Evolutionary conservation across 2,888 invertebrate genomes (phyloP).

Genomic region (Gortyna flavago): DNA sequence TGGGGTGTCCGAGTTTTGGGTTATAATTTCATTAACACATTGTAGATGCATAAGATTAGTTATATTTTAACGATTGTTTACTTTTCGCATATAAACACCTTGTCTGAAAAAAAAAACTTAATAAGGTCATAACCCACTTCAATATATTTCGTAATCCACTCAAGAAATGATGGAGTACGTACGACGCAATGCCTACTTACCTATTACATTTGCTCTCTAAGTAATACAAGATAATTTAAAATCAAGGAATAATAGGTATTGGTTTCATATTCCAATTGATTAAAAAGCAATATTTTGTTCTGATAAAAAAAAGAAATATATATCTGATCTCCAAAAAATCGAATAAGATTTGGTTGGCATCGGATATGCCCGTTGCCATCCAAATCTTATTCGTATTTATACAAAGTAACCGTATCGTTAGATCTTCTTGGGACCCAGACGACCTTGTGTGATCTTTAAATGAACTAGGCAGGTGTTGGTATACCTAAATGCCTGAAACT

Average conservation of each 20-base stretch:
- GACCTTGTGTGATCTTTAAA: neutral
- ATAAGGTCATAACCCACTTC: neutral
- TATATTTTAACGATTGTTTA: neutral
- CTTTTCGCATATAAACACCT: neutral
- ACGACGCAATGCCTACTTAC: neutral
- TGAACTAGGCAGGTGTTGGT: neutral
- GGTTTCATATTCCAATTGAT: neutral
- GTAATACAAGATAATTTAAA: slow-evolving; percentile 11
- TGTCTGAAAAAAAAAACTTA: neutral
- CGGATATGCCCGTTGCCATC: neutral
- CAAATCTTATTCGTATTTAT: neutral
- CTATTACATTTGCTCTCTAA: neutral
- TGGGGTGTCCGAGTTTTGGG: no score
- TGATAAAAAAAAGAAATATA: neutral
- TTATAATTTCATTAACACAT: no score
- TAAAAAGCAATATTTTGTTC: neutral
- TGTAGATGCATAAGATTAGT: no score
- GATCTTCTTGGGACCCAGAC: neutral
- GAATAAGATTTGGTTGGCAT: neutral
- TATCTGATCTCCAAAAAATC: neutral
- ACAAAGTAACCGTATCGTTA: neutral
- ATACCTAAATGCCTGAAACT: neutral
- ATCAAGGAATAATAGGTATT: no score
- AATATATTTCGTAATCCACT: neutral
- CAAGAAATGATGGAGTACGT: neutral